phyloP scores from a whole-genome alignment of 2,888 invertebrate genomes.

The Calameuta idolon region DNA sequence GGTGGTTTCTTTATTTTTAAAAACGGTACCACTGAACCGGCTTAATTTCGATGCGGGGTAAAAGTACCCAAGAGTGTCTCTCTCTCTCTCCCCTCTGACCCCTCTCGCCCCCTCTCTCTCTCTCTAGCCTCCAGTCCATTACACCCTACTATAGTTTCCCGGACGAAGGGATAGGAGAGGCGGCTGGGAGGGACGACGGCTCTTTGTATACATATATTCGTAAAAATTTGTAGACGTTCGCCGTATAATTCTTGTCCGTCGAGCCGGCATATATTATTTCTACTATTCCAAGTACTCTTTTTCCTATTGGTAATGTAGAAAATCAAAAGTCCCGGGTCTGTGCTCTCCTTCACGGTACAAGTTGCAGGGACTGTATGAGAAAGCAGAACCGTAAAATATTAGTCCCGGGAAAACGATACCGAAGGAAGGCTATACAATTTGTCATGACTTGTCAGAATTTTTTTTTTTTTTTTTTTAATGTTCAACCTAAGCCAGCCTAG shows the following conservation, averaged over 20 bases:
- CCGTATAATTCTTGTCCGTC: background rate
- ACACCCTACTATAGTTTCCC: slow-evolving; percentile 17
- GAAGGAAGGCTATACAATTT: slow-evolving; percentile 41
- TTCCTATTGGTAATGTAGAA: background rate
- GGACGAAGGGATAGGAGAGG: background rate
- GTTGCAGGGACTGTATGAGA: background rate
- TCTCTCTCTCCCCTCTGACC: background rate
- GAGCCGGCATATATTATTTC: background rate
- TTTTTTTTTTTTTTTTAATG: background rate
- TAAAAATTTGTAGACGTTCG: background rate
- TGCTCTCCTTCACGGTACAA: background rate
- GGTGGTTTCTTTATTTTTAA: background rate
- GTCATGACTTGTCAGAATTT: slow-evolving; percentile 47
- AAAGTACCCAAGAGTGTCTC: slow-evolving; percentile 17
- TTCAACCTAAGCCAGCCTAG: background rate
- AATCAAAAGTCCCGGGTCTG: background rate
- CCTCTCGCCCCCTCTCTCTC: background rate
- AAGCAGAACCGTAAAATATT: background rate
- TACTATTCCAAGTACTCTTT: background rate
- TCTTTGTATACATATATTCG: background rate
- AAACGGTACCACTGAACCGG: slow-evolving; percentile 18
- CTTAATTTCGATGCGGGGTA: slow-evolving; percentile 23
- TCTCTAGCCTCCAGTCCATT: slow-evolving; percentile 1
- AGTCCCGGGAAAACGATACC: background rate
- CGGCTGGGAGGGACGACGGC: background rate